Evolutionary conservation across 2,113 vertebrate genomes (phyloP), one percentile per base, ranked within the genome.

Genomic region (Vimba vimba): DNA sequence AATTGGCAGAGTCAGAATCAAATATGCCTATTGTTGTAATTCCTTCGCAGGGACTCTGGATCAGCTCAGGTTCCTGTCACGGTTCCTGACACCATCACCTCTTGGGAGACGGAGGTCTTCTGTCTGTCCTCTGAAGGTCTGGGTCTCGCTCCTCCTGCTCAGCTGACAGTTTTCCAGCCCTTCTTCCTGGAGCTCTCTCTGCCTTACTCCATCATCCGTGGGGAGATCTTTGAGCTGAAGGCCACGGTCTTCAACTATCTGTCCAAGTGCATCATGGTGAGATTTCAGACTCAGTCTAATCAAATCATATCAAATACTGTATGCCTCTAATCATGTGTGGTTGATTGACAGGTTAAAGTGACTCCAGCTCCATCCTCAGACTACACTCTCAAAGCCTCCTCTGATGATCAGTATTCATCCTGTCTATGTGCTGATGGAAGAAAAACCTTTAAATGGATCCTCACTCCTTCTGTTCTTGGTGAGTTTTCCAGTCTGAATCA

Each of bases 121-220:
- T 98, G 97, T 90, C 90, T 95, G 86, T 96, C 96, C 0, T 50
- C 93, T 5, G 17, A 83, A 5, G 97, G 97, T 0, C 85, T 98
- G 25, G 97, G 97, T 25, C 92, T 98, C 85, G 96, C 97, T 82
- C 94, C 95, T 8, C 89, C 92, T 1, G 6, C 89, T 73, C 87
- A 92, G 21, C 87, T 97, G 60, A 90, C 0, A 0, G 94, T 92
- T 90, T 97, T 97, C 93, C 96, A 97, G 91, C 97, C 96, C 0
- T 97, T 99, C 93, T 97, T 98, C 0, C 89, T 99, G 43, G 96
- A 97, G 74, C 94, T 96, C 82, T 94, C 88, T 0, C 85, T 98
- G 88, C 97, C 97, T 10, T 97, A 97, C 89, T 97, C 97, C 83
- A 94, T 97, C 90, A 90, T 97, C 86, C 91, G 93, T 0, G 97